Base-by-base conservation (phyloP, 1,140 invertebrate species). In the Plectrocnemia conspersa region DNA sequence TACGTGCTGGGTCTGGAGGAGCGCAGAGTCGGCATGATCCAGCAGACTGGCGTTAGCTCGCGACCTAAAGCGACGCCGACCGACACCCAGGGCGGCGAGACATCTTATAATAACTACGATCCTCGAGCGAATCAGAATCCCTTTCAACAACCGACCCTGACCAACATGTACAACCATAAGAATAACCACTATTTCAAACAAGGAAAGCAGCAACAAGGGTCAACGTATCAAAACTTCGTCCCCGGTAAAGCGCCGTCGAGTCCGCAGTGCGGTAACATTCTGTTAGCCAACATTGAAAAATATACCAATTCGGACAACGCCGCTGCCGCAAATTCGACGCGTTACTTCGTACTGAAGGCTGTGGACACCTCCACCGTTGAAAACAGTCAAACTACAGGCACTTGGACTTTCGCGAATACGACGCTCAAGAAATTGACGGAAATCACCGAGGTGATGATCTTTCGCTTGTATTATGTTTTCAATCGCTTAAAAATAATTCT, bases 21-120 rank as follows among this genome's bases (percentile, higher is more conserved):
- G 64, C 79, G 82, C 56, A 77, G 79, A 13, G 73, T 82, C 7
- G 84, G 85, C 1, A 67, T 91, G 1, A 78, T 79, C 52, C 85
- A 89, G 64, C 88, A 88, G 1, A 68, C 77, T 35, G 87, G 88
- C 1, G 84, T 91, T 52, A 88, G 88, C 1, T 85, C 88, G 68
- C 72, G 86, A 59, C 88, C 88, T 1, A 78, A 82, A 33, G 15
- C 25, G 22, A 50, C 19, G 42, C 44, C 44, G 18, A 22, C 36
- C 13, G 52, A 59, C 16, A 10, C 48, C 10, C 35, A 52, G 4
- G 24, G 7, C 7, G 3, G 22, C 13, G 32, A 23, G 9, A n/a
- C 15, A 21, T 13, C 18, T 2, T 16, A 16, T 21, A 41, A 52
- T 21, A 23, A 52, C 21, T 25, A 19, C 33, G 35, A 35, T 16